Evolutionary conservation across 2,888 invertebrate genomes (phyloP), one percentile per base, ranked within the genome.

Genomic region (Clusia tigrina): DNA sequence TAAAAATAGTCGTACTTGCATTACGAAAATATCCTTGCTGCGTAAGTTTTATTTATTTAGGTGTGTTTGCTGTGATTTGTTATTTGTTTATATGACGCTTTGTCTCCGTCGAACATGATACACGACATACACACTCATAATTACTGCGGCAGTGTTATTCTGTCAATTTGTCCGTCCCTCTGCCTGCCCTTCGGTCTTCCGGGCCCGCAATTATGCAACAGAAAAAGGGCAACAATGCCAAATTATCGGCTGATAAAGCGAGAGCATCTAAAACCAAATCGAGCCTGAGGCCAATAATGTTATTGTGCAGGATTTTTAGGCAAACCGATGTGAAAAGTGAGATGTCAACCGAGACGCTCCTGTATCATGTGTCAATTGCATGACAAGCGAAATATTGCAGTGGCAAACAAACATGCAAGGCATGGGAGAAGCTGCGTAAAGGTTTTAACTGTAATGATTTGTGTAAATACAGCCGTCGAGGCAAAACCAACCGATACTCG

Each of bases 391-490:
- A 62, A 63, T 59, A 55, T 62, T 56, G 51, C 37, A 46, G 23
- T 10, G 25, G 42, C 42, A 42, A 42, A 42, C 42, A 42, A 42
- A 42, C n/a, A n/a, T 32, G 22, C 48, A 9, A 48, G 18, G 18
- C 20, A 20, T 22, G 22, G 22, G 22, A 48, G 6, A 3, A 48
- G 22, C 18, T 15, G 48, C 20, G 15, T 48, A 6, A 18, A 48
- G 20, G 48, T 22, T 20, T 15, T 18, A 42, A 22, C 69, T 65
- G 70, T 81, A 78, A 81, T 79, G 74, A 72, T 61, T 70, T 72
- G 37, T 60, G 78, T 69, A 80, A 81, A 81, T 68, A 81, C 80
- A 81, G 80, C 81, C 80, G 72, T 67, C 71, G 65, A 18, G 18
- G 58, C 46, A 26, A 25, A 25, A 18, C n/a, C 32, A 15, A 20